These are phyloP conservation scores for Xiphophorus hellerii DNA, from an alignment of 2,113 vertebrate genomes.

Conservation along the genomic window DNA sequence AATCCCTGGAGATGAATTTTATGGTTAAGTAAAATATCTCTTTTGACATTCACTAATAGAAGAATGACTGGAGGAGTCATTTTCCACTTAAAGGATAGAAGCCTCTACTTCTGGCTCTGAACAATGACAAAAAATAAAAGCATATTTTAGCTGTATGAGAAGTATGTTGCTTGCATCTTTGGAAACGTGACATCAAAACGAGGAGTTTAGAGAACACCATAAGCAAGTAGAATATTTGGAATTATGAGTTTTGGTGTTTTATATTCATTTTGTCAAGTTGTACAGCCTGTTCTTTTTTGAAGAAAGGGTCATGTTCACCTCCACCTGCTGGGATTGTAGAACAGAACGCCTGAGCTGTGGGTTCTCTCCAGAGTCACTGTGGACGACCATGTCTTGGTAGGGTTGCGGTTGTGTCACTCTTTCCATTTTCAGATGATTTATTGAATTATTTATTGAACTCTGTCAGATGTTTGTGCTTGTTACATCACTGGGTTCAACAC, in stretches of 20 bases:
- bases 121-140: conserved; percentile 5
- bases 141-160: neutral
- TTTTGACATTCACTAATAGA: conserved; percentile 1
- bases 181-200: neutral
- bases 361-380: too few relatives aligned
- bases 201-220: neutral
- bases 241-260: neutral
- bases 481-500: too few relatives aligned
- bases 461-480: too few relatives aligned
- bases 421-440: too few relatives aligned
- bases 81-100: neutral
- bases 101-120: neutral
- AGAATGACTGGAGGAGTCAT: conserved; percentile 1
- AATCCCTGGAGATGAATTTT: conserved; percentile 9
- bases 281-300: neutral
- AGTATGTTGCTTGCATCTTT: neutral
- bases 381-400: too few relatives aligned
- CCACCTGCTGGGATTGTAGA: neutral
- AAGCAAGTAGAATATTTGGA: neutral
- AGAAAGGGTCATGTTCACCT: neutral
- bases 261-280: neutral
- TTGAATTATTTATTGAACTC: too few relatives aligned
- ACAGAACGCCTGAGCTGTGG: neutral
- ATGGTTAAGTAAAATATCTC: conserved; percentile 16
- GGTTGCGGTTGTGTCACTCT: too few relatives aligned